phyloP scores from a whole-genome alignment of 2,888 invertebrate genomes.

The Trilocha varians region DNA sequence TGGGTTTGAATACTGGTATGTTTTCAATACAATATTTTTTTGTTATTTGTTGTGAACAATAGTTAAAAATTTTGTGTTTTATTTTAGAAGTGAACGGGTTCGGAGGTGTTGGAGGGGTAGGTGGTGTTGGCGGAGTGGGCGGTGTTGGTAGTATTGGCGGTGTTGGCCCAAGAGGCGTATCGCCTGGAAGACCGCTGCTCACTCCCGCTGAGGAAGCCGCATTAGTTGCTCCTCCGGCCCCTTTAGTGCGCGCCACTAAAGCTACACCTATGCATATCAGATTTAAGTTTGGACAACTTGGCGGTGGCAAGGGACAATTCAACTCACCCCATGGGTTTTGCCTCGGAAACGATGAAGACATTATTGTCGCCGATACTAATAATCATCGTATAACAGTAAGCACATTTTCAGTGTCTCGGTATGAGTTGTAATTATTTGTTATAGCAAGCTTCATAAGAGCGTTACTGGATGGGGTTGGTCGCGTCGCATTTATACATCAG shows the following conservation, averaged over 20 bases:
- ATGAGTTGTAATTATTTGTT: no score
- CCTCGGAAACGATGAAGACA: constrained; percentile 94
- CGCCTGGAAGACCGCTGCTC: constrained; percentile 57
- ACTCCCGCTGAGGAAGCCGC: constrained; percentile 62
- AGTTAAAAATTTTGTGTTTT: constrained; percentile 1
- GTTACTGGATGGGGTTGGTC: no score
- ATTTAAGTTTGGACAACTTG: constrained; percentile 95
- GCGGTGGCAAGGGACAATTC: constrained; percentile 94
- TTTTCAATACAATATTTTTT: constrained; percentile 7
- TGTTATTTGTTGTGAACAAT: not conserved
- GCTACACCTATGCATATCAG: constrained; percentile 90
- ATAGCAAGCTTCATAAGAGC: no score
- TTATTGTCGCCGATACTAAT: constrained; percentile 96
- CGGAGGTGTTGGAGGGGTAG: constrained; percentile 55
- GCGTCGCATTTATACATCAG: no score
- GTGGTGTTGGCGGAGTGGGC: constrained; percentile 48
- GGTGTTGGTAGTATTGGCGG: constrained; percentile 60
- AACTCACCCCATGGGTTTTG: constrained; percentile 98
- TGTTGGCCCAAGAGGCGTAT: constrained; percentile 68
- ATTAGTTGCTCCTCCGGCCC: constrained; percentile 62
- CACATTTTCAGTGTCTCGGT: no score
- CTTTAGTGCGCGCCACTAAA: constrained; percentile 77
- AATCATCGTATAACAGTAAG: constrained; percentile 93
- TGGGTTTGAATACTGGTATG: constrained; percentile 82
- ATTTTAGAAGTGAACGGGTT: constrained; percentile 65